Percentiles rank a stretch among this genome's conserved stretches.
These are phyloP conservation scores for Esox lucius DNA, from an alignment of 2,797 vertebrate species.

Conservation along the genomic window DNA sequence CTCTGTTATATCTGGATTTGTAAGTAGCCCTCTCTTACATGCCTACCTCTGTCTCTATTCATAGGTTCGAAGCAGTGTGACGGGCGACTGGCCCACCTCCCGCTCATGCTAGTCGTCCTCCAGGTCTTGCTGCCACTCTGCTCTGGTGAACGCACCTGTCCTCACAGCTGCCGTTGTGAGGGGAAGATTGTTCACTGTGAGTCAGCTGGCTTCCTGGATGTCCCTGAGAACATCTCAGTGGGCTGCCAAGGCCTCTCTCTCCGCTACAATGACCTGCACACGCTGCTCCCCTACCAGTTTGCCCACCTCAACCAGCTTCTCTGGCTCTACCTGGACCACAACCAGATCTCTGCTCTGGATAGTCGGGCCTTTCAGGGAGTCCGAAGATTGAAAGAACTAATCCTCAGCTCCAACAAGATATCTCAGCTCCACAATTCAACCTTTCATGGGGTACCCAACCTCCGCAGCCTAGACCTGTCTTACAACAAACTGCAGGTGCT, in stretches of 20 bases:
- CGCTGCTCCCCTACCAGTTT: slow-evolving; percentile 92
- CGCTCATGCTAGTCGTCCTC: slow-evolving; percentile 71
- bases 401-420: slow-evolving; percentile 97
- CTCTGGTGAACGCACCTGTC: slow-evolving; percentile 91
- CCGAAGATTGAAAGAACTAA: slow-evolving; percentile 93
- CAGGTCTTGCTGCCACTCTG: slow-evolving; percentile 74
- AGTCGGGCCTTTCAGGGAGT: slow-evolving; percentile 95
- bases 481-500: slow-evolving; percentile 95
- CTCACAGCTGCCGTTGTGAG: slow-evolving; percentile 92
- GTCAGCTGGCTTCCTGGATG: slow-evolving; percentile 89
- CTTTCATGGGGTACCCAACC: slow-evolving; percentile 94
- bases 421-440: slow-evolving; percentile 92
- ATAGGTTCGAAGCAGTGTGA: slow-evolving; percentile 70
- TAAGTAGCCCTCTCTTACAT: not conserved
- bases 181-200: slow-evolving; percentile 99
- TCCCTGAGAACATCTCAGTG: slow-evolving; percentile 94
- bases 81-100: slow-evolving; percentile 69
- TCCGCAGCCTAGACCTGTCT: slow-evolving; percentile 96
- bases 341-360: slow-evolving; percentile 91
- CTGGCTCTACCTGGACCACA: slow-evolving; percentile 99
- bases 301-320: slow-evolving; percentile 96
- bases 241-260: slow-evolving; percentile 95
- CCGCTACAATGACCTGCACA: slow-evolving; percentile 95
- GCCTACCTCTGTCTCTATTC: slow-evolving; percentile 25
- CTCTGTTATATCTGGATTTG: not conserved